Base-by-base conservation (phyloP, 2,888 invertebrate genomes). In the Tuberolachnus salignus region DNA sequence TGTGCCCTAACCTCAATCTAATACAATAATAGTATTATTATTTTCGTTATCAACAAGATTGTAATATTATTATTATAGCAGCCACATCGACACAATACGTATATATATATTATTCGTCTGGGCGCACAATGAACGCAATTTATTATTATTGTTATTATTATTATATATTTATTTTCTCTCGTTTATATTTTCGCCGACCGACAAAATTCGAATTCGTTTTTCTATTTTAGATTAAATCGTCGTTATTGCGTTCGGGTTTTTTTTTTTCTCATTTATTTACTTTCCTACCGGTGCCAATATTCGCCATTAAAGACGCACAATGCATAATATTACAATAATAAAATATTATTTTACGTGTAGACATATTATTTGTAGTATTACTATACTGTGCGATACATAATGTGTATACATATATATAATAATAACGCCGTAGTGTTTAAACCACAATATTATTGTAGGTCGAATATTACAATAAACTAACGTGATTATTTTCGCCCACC, bases 91-190 rank as follows among this genome's bases (percentile, higher is more conserved):
- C 34, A 51, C 34, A 34, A 34, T 34, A 34, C 6, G n/a, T n/a
- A n/a, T n/a, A n/a, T n/a, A n/a, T 34, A 26, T 61, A 49, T 72
- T 34, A 46, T 61, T 34, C 49, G 26, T 14, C 19, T 34, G 19
- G 6, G 34, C 34, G 49, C n/a, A 73, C 73, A 73, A 73, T 63
- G 73, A 51, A 73, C 16, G 73, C 73, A 64, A 73, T 73, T 73
- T 73, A 53, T 73, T 53, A n/a, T n/a, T n/a, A n/a, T n/a, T n/a
- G n/a, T n/a, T n/a, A n/a, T n/a, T n/a, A n/a, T n/a, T n/a, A 64
- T 6, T 4, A 34, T 34, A 34, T 34, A 34, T 73, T 63, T 64
- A 73, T 73, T 73, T 64, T 73, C 73, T 63, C 63, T 73, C 63
- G 63, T 73, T 73, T 53, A 53, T 64, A 63, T 55, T 55, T 72